phyloP scores from a whole-genome alignment of 1,140 invertebrate genomes.

The Drosophila santomea region DNA sequence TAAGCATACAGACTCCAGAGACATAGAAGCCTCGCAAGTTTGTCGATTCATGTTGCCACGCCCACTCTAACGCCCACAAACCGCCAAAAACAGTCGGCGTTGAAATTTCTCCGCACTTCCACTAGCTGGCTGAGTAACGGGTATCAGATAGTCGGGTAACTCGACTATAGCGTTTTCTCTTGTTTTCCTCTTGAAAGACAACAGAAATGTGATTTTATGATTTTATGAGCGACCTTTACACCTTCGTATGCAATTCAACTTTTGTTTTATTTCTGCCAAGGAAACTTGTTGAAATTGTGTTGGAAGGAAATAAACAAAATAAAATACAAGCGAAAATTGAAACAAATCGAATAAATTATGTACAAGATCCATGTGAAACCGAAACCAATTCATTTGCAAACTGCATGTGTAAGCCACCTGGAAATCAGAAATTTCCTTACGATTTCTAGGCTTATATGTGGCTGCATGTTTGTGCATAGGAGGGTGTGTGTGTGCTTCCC shows the following conservation, averaged over 20 bases:
- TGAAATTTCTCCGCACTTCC: no score
- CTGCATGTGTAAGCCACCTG: conserved; percentile 1
- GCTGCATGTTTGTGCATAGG: neutral
- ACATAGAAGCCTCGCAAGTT: no score
- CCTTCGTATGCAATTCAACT: conserved; percentile 22
- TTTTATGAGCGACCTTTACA: conserved; percentile 38
- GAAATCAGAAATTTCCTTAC: neutral
- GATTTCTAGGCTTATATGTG: conserved; percentile 4
- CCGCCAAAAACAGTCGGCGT: no score
- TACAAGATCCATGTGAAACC: conserved; percentile 18
- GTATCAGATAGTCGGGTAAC: no score
- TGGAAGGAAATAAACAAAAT: conserved; percentile 6
- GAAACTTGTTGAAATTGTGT: conserved; percentile 17
- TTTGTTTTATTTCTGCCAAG: neutral
- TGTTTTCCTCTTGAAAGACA: conserved; percentile 7
- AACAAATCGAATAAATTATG: conserved; percentile 8
- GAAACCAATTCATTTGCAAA: conserved; percentile 3
- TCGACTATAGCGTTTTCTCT: no score
- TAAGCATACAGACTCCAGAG: no score
- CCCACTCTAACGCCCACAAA: no score
- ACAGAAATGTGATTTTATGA: conserved; percentile 60
- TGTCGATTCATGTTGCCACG: no score
- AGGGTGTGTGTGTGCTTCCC: conserved; percentile 2
- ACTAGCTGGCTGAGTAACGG: no score
- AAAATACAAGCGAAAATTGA: neutral